These are phyloP conservation scores for Xiphias gladius DNA, from an alignment of 2,113 vertebrate species.

Conservation along the genomic window DNA sequence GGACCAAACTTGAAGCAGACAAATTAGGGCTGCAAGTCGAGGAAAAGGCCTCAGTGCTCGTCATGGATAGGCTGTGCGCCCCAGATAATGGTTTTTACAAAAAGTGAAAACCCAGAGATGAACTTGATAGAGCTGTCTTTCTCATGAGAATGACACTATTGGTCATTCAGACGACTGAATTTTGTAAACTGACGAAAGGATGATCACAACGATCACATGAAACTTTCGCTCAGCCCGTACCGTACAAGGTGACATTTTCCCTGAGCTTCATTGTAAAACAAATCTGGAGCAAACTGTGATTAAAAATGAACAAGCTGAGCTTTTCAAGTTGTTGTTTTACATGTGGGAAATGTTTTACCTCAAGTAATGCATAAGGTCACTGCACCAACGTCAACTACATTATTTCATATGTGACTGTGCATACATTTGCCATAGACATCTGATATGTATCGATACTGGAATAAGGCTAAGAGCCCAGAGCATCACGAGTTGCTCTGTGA, in stretches of 20 bases:
- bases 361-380: not conserved
- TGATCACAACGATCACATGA: too few species aligned
- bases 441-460: not conserved
- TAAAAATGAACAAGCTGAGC: not conserved
- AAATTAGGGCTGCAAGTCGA: slow-evolving; percentile 70
- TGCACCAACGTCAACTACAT: not conserved
- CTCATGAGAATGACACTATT: not conserved
- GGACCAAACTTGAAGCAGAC: slow-evolving; percentile 66
- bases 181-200: too few species aligned
- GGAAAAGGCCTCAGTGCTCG: slow-evolving; percentile 16
- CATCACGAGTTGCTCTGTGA: too few species aligned
- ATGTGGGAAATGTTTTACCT: not conserved
- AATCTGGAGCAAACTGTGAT: not conserved
- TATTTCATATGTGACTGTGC: not conserved
- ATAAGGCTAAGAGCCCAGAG: not conserved
- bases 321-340: not conserved
- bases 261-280: too few species aligned
- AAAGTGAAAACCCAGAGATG: not conserved
- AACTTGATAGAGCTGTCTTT: not conserved
- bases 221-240: not conserved
- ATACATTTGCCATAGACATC: not conserved
- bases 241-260: too few species aligned
- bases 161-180: too few species aligned
- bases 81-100: not conserved
- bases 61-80: not conserved